A percentile compares a stretch with the other conserved stretches of the same genome.
These are phyloP conservation scores for Cactoblastis cactorum DNA, from an alignment of 2,888 invertebrate species.

Conservation along the genomic window DNA sequence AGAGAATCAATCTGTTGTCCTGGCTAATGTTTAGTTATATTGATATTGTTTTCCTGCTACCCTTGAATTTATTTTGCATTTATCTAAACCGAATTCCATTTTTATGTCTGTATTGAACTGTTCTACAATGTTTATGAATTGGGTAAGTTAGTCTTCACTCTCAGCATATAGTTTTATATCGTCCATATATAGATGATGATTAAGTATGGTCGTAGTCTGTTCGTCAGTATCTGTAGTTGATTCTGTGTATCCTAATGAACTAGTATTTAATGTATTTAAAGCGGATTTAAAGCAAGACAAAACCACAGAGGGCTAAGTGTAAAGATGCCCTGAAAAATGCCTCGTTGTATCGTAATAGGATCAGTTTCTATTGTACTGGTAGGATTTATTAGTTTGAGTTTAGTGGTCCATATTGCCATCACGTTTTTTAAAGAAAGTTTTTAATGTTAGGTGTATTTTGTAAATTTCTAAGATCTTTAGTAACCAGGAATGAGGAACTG, in stretches of 20 bases:
- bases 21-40: no score
- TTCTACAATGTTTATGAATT: no score
- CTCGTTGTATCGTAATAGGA: slow-evolving; percentile 15
- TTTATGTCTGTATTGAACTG: no score
- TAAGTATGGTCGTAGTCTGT: background rate
- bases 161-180: background rate
- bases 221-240: background rate
- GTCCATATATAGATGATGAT: background rate
- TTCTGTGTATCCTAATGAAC: background rate
- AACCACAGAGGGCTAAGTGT: background rate
- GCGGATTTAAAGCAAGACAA: background rate
- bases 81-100: no score
- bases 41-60: no score
- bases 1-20: no score
- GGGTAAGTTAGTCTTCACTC: background rate
- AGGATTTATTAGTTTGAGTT: background rate
- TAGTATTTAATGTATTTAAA: slow-evolving; percentile 1
- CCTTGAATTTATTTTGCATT: no score
- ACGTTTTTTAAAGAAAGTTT: slow-evolving; percentile 7
- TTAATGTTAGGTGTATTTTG: slow-evolving; percentile 14
- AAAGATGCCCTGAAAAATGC: slow-evolving; percentile 21
- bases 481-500: no score
- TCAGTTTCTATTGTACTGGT: slow-evolving; percentile 14
- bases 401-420: slow-evolving; percentile 15
- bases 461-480: slow-evolving; percentile 1